A percentile compares a stretch with the other conserved stretches of the same genome.
Conservation (phyloP, 2,888 invertebrate genomes). For the Idaea dimidiata region DNA sequence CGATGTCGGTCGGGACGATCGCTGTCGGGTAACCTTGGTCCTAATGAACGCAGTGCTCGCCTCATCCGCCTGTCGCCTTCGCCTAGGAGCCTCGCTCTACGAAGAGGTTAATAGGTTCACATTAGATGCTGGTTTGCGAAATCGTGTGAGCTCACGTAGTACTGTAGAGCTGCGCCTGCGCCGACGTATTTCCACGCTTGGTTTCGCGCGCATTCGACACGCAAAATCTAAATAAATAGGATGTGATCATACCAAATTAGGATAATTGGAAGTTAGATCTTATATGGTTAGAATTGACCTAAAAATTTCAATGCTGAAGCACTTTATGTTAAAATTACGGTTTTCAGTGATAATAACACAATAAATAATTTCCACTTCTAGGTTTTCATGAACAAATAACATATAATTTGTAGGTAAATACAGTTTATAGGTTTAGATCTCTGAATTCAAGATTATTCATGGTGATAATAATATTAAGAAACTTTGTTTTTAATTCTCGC, state of each 20-base stretch:
- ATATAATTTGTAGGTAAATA: too few relatives aligned
- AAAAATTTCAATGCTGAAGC: constrained; percentile 17
- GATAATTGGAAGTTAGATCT: constrained; percentile 17
- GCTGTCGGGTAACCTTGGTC: constrained; percentile 67
- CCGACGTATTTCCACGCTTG: constrained; percentile 61
- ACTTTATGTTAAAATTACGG: background rate
- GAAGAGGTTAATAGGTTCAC: constrained; percentile 81
- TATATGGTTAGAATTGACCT: constrained; percentile 19
- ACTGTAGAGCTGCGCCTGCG: constrained; percentile 57
- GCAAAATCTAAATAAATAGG: constrained; percentile 24
- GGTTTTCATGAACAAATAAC: too few relatives aligned
- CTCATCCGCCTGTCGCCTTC: constrained; percentile 78
- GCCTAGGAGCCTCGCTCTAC: constrained; percentile 69
- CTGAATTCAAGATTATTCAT: background rate
- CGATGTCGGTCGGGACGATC: constrained; percentile 55
- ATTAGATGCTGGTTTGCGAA: constrained; percentile 80
- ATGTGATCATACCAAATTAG: constrained; percentile 21
- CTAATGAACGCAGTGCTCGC: constrained; percentile 74
- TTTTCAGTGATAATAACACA: background rate
- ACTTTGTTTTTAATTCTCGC: background rate
- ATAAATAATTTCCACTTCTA: too few relatives aligned
- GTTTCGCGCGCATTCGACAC: constrained; percentile 68
- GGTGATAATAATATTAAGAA: background rate
- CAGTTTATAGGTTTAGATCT: background rate
- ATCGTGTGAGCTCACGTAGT: constrained; percentile 56